These are phyloP conservation scores for Ophion costatus DNA, from an alignment of 2,888 invertebrate genomes.

Conservation along the genomic window DNA sequence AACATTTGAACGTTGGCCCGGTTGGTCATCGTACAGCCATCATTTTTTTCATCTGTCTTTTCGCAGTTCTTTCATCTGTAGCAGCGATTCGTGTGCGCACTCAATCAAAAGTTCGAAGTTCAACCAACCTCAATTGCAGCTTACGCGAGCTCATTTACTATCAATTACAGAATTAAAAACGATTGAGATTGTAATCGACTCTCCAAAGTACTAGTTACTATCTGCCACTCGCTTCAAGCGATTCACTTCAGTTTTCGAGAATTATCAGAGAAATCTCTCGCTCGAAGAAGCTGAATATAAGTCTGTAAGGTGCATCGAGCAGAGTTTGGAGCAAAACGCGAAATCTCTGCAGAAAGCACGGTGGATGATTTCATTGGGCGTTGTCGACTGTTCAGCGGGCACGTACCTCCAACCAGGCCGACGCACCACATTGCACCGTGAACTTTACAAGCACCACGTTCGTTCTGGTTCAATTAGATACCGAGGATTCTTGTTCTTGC, in stretches of 20 bases:
- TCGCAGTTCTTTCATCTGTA: background rate
- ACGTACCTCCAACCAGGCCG: conserved; percentile 17
- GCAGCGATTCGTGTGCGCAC: background rate
- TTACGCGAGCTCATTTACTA: too few relatives aligned
- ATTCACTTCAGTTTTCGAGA: too few relatives aligned
- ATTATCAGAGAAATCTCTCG: too few relatives aligned
- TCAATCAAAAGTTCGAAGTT: too few relatives aligned
- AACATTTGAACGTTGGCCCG: conserved; percentile 2
- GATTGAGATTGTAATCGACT: too few relatives aligned
- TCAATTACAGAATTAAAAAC: too few relatives aligned
- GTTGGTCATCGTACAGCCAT: background rate
- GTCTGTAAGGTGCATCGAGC: background rate
- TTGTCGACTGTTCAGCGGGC: conserved; percentile 32
- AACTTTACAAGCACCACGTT: conserved; percentile 63
- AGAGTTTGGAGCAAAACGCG: conserved; percentile 3
- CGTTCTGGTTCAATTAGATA: conserved; percentile 64
- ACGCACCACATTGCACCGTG: conserved; percentile 52
- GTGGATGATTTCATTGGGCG: conserved; percentile 24
- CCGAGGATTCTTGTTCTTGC: conserved; percentile 50
- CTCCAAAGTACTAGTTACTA: too few relatives aligned
- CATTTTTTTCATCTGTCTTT: background rate
- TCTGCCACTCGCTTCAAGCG: too few relatives aligned
- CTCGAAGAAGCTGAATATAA: background rate
- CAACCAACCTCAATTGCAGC: too few relatives aligned
- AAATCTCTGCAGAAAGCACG: conserved; percentile 36